A percentile compares a stretch with the other conserved stretches of the same genome.
phyloP scores from a whole-genome alignment of 2,113 vertebrate species.

The Onychostruthus taczanowskii region DNA sequence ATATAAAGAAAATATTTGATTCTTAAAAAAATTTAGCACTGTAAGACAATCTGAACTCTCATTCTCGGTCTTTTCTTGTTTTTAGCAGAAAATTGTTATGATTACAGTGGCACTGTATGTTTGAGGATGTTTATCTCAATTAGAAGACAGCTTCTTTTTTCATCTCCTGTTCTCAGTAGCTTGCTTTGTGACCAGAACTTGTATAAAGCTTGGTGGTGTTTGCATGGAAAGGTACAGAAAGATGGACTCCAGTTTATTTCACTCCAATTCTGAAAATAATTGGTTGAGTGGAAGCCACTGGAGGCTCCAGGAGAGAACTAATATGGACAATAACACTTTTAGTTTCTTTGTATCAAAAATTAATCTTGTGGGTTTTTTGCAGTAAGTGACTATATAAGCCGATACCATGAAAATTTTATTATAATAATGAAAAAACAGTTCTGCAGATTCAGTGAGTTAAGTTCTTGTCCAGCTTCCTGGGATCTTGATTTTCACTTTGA shows the following conservation, averaged over 20 bases:
- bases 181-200: neutral
- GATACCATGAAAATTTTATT: neutral
- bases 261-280: neutral
- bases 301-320: neutral
- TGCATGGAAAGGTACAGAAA: neutral
- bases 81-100: neutral
- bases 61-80: rapidly evolving
- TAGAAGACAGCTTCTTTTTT: neutral
- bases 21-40: neutral
- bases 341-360: neutral
- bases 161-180: neutral
- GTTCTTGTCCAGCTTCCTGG: neutral
- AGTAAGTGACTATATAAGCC: neutral
- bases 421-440: neutral
- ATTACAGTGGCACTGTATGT: neutral
- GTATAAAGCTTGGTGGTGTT: neutral
- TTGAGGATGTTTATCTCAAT: neutral
- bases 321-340: neutral
- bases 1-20: neutral
- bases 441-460: neutral
- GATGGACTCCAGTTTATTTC: neutral
- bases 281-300: neutral
- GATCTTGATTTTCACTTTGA: neutral
- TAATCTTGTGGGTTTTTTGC: rapidly evolving
- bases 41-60: neutral